Base-by-base conservation (phyloP, 2,888 invertebrate genomes). In the Troides helena region DNA sequence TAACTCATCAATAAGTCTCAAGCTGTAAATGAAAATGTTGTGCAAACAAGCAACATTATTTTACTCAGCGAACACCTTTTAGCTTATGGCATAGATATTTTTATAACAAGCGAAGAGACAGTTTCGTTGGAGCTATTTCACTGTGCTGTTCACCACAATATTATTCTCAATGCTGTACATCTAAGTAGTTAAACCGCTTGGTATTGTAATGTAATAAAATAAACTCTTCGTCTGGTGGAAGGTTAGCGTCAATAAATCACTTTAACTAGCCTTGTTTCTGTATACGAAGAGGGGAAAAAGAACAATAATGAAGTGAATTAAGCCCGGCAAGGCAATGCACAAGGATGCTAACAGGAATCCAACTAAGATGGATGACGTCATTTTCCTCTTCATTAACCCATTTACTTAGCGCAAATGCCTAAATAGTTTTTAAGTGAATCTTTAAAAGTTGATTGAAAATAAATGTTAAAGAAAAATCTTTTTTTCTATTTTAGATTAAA, bases 351-450 rank as follows among this genome's bases (percentile, higher is more conserved):
- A 85, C 83, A 85, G 84, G 83, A 85, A 86, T 87, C 83, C 87
- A 86, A 88, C 86, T 88, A 89, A 89, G 89, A 90, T 86, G 83
- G 86, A 91, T 88, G 87, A 86, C 82, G 85, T 88, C 82, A 89
- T 90, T 89, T 88, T 86, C 85, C 85, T 80, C 84, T 89, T 89
- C 89, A 90, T 90, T 91, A 90, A 89, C 87, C 88, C 85, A 88
- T 89, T 90, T 88, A 83, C 81, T 85, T 84, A 78, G 80, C 76
- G 77, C 77, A 77, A 77, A 79, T 78, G 79, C 85, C 82, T 84
- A 86, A 88, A 88, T 86, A 86, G 81, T 86, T 84, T 74, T 78
- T 75, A 75, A 81, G 83, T 77, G 80, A 79, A 73, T 61, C 6
- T 25, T 57, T 46, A 25, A 21, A 21, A 21, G 21, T 21, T 21